Base-by-base conservation (phyloP, 2,888 invertebrate genomes). In the Globia sparganii region DNA sequence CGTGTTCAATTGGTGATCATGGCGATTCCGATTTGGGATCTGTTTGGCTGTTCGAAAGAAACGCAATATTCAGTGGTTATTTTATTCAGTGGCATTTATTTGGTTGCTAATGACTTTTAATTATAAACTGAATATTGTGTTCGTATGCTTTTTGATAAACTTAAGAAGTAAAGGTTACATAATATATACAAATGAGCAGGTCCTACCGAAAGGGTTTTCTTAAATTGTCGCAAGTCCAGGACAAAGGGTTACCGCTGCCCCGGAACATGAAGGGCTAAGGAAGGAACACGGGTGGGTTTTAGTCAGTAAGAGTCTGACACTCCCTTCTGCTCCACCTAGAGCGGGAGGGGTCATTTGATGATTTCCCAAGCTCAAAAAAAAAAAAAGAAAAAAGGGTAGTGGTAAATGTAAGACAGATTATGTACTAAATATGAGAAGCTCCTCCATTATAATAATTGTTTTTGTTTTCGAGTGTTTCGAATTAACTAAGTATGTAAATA, bases 1-100 rank as follows among this genome's bases (percentile, higher is more conserved):
- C 73, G 83, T 77, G 77, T 73, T 68, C 64, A 83, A 83, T 80
- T 77, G 76, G 73, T 74, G 67, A 83, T 83, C 77, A 65, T 53
- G 71, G 71, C 67, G 74, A 83, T 83, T 83, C 28, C 68, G 34
- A 61, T 58, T 56, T 37, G 31, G 49, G 53, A 69, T 82, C 64
- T 72, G 59, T 72, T 61, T 43, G 56, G n/a, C 34, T 56, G 46
- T 25, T 65, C 62, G 53, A 56, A 58, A 18, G 56, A 67, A 46
- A 43, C 15, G 21, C 15, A 25, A 37, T 21, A 18, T 66, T 40
- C 40, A 46, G 40, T 64, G 21, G n/a, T n/a, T 31, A 49, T 53
- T 31, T 62, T 62, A 43, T 28, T 34, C n/a, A 58, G 34, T 37
- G 6, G 4, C 18, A 56, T 18, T 73, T 43, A 56, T 58, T 75